Evolutionary conservation across 2,797 vertebrate genomes (phyloP).

Genomic region (Otolemur crassicaudatus): DNA sequence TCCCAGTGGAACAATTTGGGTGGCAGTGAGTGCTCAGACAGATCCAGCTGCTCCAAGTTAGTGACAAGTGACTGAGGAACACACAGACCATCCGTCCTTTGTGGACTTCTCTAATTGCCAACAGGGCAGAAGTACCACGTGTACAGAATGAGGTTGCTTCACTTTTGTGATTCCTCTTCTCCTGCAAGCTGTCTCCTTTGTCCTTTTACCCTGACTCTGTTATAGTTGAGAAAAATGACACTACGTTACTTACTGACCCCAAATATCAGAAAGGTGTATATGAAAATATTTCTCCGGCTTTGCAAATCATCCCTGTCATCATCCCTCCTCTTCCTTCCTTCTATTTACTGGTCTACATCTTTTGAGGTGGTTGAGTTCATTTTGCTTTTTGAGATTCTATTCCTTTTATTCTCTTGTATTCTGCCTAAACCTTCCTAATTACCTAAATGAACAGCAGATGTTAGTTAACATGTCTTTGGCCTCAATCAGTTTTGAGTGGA

Average conservation of each 20-base stretch:
- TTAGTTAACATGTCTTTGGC: background rate
- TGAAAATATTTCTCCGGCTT: background rate
- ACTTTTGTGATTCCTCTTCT: background rate
- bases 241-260: background rate
- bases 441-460: background rate
- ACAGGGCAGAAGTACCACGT: background rate
- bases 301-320: background rate
- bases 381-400: background rate
- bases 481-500: background rate
- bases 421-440: background rate
- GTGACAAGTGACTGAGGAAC: background rate
- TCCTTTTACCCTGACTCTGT: background rate
- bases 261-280: background rate
- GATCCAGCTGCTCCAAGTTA: background rate
- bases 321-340: background rate
- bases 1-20: background rate
- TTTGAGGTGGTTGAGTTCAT: background rate
- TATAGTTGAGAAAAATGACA: background rate
- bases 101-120: background rate
- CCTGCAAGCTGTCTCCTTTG: background rate
- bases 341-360: background rate
- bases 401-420: background rate
- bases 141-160: background rate
- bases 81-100: background rate
- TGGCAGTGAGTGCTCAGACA: background rate